A percentile compares a stretch with the other conserved stretches of the same genome.
Evolutionary conservation across 1,140 invertebrate species (phyloP).

Genomic region (Hylyphantes graminicola): DNA sequence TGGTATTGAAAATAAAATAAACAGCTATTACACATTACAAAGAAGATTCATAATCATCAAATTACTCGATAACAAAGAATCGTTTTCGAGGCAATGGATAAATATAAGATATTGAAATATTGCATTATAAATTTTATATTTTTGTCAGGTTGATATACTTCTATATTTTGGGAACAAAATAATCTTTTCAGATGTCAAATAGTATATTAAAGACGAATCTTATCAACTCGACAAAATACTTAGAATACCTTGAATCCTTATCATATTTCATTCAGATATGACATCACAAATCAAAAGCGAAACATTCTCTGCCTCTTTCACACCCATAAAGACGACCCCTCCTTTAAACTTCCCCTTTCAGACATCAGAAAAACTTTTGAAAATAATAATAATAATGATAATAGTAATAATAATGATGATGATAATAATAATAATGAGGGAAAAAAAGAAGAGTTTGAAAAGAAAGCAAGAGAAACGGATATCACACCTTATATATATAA

Average conservation of each 20-base stretch:
- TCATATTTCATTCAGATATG: constrained; percentile 2
- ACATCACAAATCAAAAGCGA: constrained; percentile 42
- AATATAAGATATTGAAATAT: no score
- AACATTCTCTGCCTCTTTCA: not conserved
- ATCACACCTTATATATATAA: not conserved
- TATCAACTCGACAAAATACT: no score
- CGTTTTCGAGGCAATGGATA: no score
- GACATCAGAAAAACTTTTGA: not conserved
- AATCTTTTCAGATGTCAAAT: no score
- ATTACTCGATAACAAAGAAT: no score
- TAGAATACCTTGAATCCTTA: not conserved
- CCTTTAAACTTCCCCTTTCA: constrained; percentile 27
- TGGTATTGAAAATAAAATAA: no score
- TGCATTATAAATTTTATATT: no score
- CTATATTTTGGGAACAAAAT: no score
- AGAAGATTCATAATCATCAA: no score
- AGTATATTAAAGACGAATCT: no score
- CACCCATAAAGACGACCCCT: not conserved
- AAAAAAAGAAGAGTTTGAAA: not conserved
- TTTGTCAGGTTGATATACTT: no score
- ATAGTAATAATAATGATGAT: constrained; percentile 33
- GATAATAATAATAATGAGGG: constrained; percentile 7
- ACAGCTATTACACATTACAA: no score
- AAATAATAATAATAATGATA: constrained; percentile 26
- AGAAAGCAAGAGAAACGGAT: not conserved